Conservation (phyloP, 2,888 invertebrate genomes). For the Craniophora ligustri region DNA sequence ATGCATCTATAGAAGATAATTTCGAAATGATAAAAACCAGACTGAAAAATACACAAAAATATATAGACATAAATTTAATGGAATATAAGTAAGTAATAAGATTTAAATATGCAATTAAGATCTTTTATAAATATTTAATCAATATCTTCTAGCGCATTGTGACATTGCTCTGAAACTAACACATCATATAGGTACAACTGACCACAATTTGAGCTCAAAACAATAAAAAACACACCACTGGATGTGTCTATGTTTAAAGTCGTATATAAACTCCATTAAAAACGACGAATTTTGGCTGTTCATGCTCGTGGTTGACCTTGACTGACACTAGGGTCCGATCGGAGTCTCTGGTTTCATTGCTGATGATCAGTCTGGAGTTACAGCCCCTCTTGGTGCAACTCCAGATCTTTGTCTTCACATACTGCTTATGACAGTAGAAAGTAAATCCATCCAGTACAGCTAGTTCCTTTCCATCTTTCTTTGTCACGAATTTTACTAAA, state of each 20-base stretch:
- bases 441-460: slow-evolving; percentile 46
- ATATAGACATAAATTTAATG: too few relatives aligned
- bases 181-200: neutral
- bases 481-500: slow-evolving; percentile 45
- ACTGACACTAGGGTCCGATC: neutral
- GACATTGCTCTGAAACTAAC: neutral
- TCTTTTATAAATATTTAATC: too few relatives aligned
- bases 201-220: neutral
- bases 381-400: slow-evolving; percentile 5
- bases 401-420: neutral
- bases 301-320: neutral
- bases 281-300: neutral
- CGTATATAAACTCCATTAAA: neutral
- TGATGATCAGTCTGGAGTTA: neutral
- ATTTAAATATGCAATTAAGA: too few relatives aligned
- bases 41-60: too few relatives aligned
- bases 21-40: too few relatives aligned
- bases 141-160: too few relatives aligned
- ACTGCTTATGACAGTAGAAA: slow-evolving; percentile 25
- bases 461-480: slow-evolving; percentile 31
- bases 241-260: neutral
- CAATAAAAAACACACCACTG: neutral
- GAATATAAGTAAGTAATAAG: too few relatives aligned
- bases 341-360: neutral
- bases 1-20: too few relatives aligned